Conservation (phyloP, 1,140 invertebrate species). For the Diploscapter pachys region DNA sequence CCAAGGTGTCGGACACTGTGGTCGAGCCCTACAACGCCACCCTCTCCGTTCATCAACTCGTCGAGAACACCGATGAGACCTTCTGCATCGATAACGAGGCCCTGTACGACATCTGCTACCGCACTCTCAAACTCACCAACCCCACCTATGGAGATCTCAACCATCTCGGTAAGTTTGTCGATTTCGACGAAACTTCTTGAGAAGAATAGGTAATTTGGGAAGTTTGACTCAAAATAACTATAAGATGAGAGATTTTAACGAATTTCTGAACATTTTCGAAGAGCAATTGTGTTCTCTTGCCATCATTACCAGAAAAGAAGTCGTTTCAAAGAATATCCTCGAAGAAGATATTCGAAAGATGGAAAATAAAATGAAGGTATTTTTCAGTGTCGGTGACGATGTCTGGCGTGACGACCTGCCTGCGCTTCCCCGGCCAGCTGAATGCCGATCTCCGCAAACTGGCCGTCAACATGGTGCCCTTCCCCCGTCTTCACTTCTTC, state of each 20-base stretch:
- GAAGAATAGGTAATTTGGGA: not conserved
- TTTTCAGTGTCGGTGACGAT: constrained; percentile 69
- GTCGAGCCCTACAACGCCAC: constrained; percentile 75
- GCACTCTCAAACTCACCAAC: constrained; percentile 71
- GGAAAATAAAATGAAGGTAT: too few relatives aligned
- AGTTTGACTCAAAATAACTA: too few relatives aligned
- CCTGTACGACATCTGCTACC: constrained; percentile 76
- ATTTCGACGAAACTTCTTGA: not conserved
- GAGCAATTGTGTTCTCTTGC: too few relatives aligned
- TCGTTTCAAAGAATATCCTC: too few relatives aligned
- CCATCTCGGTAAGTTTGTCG: constrained; percentile 62
- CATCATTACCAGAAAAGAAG: too few relatives aligned
- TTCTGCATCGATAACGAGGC: constrained; percentile 77
- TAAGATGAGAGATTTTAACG: too few relatives aligned
- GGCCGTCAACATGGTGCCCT: constrained; percentile 93
- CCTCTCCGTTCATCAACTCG: constrained; percentile 70
- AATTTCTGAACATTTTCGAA: too few relatives aligned
- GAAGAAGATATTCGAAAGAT: too few relatives aligned
- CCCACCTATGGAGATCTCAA: constrained; percentile 77
- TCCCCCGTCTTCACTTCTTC: constrained; percentile 87
- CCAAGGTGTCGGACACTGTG: constrained; percentile 73
- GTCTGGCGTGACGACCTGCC: constrained; percentile 77
- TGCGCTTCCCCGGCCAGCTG: constrained; percentile 65
- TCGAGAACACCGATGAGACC: constrained; percentile 74
- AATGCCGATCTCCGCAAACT: constrained; percentile 84